Conservation (phyloP, 2,888 invertebrate genomes). For the Quadroppia sp. region DNA sequence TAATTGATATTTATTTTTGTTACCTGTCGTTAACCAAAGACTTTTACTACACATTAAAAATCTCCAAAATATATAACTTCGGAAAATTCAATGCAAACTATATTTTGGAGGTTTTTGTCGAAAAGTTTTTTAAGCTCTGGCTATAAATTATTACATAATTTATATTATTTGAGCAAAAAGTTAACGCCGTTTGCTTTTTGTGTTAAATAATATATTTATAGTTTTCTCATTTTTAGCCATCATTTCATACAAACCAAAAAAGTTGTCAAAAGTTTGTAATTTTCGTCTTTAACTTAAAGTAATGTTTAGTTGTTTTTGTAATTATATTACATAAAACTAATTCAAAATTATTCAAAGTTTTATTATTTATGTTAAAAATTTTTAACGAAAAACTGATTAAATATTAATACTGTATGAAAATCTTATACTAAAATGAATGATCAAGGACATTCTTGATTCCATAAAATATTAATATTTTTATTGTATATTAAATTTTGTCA, state of each 20-base stretch:
- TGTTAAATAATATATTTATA: conserved; percentile 2
- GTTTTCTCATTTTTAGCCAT: neutral
- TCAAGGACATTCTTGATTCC: too few species aligned
- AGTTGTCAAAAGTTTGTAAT: neutral
- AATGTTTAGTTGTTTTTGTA: neutral
- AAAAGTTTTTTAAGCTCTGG: neutral
- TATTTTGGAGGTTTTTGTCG: neutral
- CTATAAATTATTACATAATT: conserved; percentile 9
- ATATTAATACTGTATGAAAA: too few species aligned
- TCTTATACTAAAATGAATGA: too few species aligned
- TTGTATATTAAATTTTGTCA: too few species aligned
- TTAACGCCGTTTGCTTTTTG: neutral
- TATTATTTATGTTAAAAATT: too few species aligned
- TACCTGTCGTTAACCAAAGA: conserved; percentile 1
- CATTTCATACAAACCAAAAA: neutral
- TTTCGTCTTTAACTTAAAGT: neutral
- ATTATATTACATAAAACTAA: neutral
- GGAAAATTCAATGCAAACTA: neutral
- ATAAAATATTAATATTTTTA: too few species aligned
- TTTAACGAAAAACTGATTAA: too few species aligned
- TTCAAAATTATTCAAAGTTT: too few species aligned
- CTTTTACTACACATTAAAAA: conserved; percentile 29
- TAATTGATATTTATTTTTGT: conserved; percentile 7
- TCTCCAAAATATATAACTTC: neutral
- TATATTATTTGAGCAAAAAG: conserved; percentile 2